phyloP scores from a whole-genome alignment of 1,140 invertebrate genomes.

The Pseudomyrmex pallidus region DNA sequence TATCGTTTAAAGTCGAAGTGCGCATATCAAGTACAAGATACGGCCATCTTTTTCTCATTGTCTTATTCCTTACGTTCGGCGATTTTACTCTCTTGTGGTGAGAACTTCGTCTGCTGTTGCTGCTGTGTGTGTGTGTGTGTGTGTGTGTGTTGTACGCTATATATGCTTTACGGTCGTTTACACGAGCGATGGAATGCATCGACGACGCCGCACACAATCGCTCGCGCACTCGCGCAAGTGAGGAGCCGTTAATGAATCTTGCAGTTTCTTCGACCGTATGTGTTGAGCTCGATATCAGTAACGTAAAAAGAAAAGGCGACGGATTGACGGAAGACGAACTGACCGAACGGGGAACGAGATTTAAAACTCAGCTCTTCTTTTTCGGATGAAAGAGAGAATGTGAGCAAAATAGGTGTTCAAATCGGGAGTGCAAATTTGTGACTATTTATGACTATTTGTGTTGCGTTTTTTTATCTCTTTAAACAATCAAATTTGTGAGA shows the following conservation, averaged over 20 bases:
- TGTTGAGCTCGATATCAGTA: slow-evolving; percentile 43
- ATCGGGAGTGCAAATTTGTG: slow-evolving; percentile 8
- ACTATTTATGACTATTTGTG: background rate
- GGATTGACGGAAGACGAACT: slow-evolving; percentile 37
- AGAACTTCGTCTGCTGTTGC: slow-evolving; percentile 20
- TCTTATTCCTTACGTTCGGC: slow-evolving; percentile 51
- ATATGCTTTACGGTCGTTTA: slow-evolving; percentile 70
- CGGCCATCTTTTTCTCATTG: slow-evolving; percentile 32
- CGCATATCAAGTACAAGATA: slow-evolving; percentile 76
- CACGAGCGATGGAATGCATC: slow-evolving; percentile 67
- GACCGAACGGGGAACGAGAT: slow-evolving; percentile 18
- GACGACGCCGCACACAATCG: slow-evolving; percentile 30
- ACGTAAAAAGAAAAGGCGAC: slow-evolving; percentile 13
- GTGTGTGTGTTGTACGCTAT: slow-evolving; percentile 26
- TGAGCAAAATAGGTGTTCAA: background rate
- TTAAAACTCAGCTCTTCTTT: slow-evolving; percentile 4
- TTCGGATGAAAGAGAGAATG: slow-evolving; percentile 31
- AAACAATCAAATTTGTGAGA: background rate
- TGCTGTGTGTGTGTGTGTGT: background rate
- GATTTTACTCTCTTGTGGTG: slow-evolving; percentile 46
- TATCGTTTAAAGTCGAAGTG: slow-evolving; percentile 74
- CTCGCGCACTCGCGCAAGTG: slow-evolving; percentile 72
- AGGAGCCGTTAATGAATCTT: slow-evolving; percentile 83
- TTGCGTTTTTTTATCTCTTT: background rate
- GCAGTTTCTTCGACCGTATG: slow-evolving; percentile 73